Evolutionary conservation across 2,797 vertebrate genomes (phyloP).

Genomic region (Pristis pectinata): DNA sequence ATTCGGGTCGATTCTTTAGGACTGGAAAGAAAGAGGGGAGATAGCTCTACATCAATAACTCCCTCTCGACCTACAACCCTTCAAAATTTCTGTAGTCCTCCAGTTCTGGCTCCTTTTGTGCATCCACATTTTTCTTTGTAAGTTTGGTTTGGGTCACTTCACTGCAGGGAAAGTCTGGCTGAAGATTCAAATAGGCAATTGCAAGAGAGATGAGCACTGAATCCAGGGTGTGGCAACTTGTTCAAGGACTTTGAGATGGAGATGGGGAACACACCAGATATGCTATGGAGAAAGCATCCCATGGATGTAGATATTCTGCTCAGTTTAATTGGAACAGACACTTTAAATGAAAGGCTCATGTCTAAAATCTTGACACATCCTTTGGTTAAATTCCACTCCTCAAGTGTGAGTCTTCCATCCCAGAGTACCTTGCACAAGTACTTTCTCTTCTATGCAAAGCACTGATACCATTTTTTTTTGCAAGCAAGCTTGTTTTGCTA

Average conservation of each 20-base stretch:
- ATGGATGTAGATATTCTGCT: background rate
- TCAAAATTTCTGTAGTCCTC: background rate
- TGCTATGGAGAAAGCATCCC: background rate
- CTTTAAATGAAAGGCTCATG: background rate
- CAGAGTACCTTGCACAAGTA: background rate
- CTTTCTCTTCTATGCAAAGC: slow-evolving; percentile 1
- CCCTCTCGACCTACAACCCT: background rate
- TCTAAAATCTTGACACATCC: background rate
- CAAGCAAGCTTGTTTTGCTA: slow-evolving; percentile 1
- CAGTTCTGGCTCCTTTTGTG: background rate
- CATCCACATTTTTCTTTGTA: background rate
- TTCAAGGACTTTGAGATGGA: background rate
- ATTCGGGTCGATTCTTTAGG: no score
- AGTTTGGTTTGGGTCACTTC: background rate
- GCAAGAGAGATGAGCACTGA: no score
- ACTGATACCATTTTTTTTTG: background rate
- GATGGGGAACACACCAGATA: background rate
- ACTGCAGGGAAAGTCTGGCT: background rate
- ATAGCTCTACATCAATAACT: background rate
- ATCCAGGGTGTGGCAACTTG: background rate
- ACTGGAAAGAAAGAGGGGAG: no score
- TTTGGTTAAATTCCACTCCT: background rate
- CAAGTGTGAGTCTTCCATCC: background rate
- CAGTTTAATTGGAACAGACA: no score
- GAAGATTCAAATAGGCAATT: background rate